These are phyloP conservation scores for Papilio xuthus DNA, from an alignment of 1,140 invertebrate species.

Conservation along the genomic window DNA sequence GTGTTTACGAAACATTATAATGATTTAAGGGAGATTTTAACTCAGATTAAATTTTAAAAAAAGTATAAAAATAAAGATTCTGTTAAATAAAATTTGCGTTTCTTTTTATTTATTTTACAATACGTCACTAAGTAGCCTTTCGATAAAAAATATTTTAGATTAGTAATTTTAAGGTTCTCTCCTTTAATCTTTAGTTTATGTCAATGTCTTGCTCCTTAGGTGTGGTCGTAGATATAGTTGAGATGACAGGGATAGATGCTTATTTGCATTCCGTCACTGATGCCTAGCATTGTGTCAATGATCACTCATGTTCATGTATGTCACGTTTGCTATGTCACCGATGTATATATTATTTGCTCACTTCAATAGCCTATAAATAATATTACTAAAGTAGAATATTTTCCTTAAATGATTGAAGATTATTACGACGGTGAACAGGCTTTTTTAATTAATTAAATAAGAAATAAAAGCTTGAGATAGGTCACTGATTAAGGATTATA, in stretches of 20 bases:
- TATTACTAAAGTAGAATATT: not conserved
- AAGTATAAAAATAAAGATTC: too few relatives aligned
- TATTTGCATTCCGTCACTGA: not conserved
- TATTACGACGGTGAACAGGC: not conserved
- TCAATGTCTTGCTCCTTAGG: not conserved
- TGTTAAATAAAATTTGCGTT: too few relatives aligned
- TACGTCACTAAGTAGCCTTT: too few relatives aligned
- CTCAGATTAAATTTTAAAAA: too few relatives aligned
- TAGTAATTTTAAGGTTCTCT: too few relatives aligned
- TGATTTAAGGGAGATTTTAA: too few relatives aligned
- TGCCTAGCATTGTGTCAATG: not conserved
- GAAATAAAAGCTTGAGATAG: too few relatives aligned
- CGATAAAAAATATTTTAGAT: too few relatives aligned
- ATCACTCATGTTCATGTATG: conserved; percentile 23
- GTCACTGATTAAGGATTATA: too few relatives aligned
- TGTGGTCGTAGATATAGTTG: not conserved
- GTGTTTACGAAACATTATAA: too few relatives aligned
- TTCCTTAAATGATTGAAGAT: not conserved
- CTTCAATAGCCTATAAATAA: conserved; percentile 5
- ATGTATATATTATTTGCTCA: not conserved
- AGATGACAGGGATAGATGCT: conserved; percentile 10
- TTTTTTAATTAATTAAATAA: not conserved
- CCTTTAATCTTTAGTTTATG: too few relatives aligned
- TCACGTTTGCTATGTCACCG: not conserved
- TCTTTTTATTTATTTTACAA: too few relatives aligned